Evolutionary conservation across 2,888 invertebrate species (phyloP).

Genomic region (Oscheius sp.): DNA sequence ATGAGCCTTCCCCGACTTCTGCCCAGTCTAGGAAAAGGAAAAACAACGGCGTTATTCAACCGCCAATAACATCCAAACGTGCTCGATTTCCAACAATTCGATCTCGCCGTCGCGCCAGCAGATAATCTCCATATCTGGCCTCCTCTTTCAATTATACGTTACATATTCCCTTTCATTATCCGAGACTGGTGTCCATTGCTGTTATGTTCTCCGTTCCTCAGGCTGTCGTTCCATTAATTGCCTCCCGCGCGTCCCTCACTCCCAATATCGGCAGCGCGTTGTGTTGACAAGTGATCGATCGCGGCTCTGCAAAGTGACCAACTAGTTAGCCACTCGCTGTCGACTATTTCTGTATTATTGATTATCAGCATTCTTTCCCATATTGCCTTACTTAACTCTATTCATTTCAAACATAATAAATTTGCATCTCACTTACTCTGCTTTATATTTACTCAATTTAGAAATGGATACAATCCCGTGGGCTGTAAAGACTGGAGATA

Average conservation of each 20-base stretch:
- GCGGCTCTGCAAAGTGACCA: neutral
- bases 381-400: neutral
- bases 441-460: neutral
- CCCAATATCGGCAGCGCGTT: slow-evolving; percentile 31
- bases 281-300: slow-evolving; percentile 15
- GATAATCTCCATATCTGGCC: too few relatives aligned
- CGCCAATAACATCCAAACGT: too few relatives aligned
- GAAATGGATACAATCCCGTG: slow-evolving; percentile 44
- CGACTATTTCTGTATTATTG: neutral
- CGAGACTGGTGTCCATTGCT: neutral
- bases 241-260: slow-evolving; percentile 17
- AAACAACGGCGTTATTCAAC: neutral
- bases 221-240: slow-evolving; percentile 18
- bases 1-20: slow-evolving; percentile 1
- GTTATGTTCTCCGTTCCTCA: neutral
- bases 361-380: neutral
- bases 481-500: slow-evolving; percentile 55
- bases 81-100: too few relatives aligned
- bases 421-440: neutral
- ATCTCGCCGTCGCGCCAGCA: too few relatives aligned
- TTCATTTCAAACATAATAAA: neutral
- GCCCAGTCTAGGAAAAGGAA: slow-evolving; percentile 1
- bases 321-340: neutral
- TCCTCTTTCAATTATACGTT: too few relatives aligned
- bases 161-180: too few relatives aligned